A percentile compares a stretch with the other conserved stretches of the same genome.
Conservation (phyloP, 2,113 vertebrate species). For the Pogonocichla stellata region DNA sequence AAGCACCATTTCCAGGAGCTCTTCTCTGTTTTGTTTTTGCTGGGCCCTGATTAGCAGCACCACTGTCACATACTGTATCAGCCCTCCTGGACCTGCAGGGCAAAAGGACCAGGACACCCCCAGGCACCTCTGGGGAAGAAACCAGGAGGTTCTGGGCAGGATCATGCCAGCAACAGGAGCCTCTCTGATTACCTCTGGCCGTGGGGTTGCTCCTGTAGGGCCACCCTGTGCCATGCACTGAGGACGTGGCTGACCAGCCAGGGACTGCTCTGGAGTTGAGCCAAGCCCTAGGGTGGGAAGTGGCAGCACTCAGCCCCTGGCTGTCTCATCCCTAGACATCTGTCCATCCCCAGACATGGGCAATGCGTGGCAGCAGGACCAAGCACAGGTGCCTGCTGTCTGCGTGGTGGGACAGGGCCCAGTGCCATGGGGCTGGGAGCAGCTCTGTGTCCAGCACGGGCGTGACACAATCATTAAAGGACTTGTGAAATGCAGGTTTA, state of each 20-base stretch:
- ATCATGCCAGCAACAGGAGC: not conserved
- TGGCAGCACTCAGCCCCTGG: not conserved
- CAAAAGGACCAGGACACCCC: not conserved
- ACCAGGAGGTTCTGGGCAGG: not conserved
- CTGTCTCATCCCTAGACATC: not conserved
- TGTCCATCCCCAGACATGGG: not conserved
- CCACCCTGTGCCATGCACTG: not conserved
- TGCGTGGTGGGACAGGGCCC: not conserved
- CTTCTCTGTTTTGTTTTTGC: not conserved
- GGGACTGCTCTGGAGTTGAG: not conserved
- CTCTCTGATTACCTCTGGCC: not conserved
- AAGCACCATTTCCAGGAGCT: not conserved
- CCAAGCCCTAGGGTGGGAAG: not conserved
- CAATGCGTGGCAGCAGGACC: not conserved
- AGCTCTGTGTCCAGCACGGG: not conserved
- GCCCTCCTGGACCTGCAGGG: not conserved
- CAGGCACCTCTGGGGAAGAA: not conserved
- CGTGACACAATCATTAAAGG: constrained; percentile 11
- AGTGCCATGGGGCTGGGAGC: not conserved
- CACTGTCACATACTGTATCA: fast-evolving
- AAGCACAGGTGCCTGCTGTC: not conserved
- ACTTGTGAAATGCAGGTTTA: not conserved
- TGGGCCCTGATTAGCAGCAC: not conserved
- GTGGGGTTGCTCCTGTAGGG: not conserved
- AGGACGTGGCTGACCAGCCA: not conserved